Conservation (phyloP, 2,113 vertebrate species). For the Heterotis niloticus region DNA sequence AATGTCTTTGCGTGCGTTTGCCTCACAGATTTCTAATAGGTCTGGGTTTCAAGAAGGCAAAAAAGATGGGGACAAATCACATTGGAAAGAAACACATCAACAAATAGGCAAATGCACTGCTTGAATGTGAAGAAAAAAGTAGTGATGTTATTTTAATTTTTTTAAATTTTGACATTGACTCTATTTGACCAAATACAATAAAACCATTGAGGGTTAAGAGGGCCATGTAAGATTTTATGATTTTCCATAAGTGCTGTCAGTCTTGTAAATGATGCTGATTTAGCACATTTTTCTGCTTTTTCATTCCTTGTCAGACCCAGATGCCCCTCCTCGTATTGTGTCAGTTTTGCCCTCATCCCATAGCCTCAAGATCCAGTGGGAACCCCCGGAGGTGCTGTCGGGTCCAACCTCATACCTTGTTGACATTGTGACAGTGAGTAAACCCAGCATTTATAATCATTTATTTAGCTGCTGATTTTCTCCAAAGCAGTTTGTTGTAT, state of each 20-base stretch:
- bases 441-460: slow-evolving; percentile 10
- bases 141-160: background rate
- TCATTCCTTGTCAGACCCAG: slow-evolving; percentile 70
- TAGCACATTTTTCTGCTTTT: background rate
- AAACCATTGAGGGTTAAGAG: background rate
- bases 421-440: slow-evolving; percentile 69
- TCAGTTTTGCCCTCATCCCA: slow-evolving; percentile 69
- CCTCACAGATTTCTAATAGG: background rate
- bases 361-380: slow-evolving; percentile 79
- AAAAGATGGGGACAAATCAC: no score
- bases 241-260: background rate
- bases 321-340: slow-evolving; percentile 77
- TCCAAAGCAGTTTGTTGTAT: background rate
- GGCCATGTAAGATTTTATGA: background rate
- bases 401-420: slow-evolving; percentile 88
- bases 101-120: no score
- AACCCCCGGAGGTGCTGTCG: slow-evolving; percentile 74
- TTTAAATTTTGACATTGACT: no score
- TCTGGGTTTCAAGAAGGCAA: background rate
- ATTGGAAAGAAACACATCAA: no score
- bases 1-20: background rate
- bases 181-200: background rate
- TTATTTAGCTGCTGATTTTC: no score
- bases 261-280: background rate
- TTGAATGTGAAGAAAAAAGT: no score